Percentiles rank a stretch among this genome's conserved stretches.
phyloP scores from a whole-genome alignment of 35 echinoderm and acorn worm species.

The Patiria miniata region DNA sequence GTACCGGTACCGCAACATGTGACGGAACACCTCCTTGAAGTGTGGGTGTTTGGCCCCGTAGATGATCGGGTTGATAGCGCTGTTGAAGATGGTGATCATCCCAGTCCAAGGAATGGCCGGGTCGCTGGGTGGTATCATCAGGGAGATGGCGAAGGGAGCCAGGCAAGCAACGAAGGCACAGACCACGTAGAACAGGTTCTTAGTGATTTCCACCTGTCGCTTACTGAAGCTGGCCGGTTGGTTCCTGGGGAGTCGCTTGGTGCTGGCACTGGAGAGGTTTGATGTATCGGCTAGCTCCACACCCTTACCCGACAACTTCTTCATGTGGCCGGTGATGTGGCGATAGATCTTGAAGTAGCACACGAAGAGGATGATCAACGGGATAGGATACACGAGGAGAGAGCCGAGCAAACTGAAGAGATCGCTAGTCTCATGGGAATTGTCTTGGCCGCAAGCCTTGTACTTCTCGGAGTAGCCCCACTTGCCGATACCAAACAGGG shows the following conservation, averaged over 20 bases:
- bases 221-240: not conserved
- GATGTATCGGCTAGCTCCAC: slow-evolving; percentile 2
- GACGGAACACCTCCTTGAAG: too few species aligned
- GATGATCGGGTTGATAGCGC: too few species aligned
- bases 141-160: slow-evolving; percentile 53
- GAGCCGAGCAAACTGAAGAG: slow-evolving; percentile 55
- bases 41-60: too few species aligned
- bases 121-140: too few species aligned
- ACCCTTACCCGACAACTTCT: slow-evolving; percentile 33
- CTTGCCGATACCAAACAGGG: slow-evolving; percentile 43
- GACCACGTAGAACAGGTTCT: too few species aligned
- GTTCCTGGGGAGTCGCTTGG: slow-evolving; percentile 2
- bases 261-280: slow-evolving; percentile 12
- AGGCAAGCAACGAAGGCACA: too few species aligned
- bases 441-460: slow-evolving; percentile 59
- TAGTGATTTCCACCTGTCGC: too few species aligned
- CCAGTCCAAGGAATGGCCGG: too few species aligned
- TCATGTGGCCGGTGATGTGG: slow-evolving; percentile 53
- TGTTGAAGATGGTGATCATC: too few species aligned
- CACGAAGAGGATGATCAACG: slow-evolving; percentile 56
- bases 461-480: slow-evolving; percentile 70
- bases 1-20: too few species aligned
- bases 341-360: slow-evolving; percentile 79
- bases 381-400: slow-evolving; percentile 43
- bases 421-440: slow-evolving; percentile 19